Evolutionary conservation across 2,113 vertebrate genomes (phyloP).

Genomic region (Phyllopteryx taeniolatus): DNA sequence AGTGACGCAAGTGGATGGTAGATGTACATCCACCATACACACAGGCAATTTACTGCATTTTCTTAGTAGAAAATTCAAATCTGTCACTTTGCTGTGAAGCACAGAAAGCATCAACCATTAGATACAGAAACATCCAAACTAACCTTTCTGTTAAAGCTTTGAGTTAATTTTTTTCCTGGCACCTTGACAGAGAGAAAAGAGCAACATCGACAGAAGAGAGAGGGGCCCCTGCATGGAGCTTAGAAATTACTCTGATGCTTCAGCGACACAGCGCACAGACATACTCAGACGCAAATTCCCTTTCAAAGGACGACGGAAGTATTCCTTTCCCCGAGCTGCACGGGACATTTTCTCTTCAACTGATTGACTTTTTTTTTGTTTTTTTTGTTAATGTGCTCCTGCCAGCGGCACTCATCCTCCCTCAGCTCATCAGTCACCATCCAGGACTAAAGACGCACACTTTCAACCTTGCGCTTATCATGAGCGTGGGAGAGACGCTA

Average conservation of each 20-base stretch:
- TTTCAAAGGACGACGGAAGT: not conserved
- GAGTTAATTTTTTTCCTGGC: conserved; percentile 20
- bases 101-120: conserved; percentile 21
- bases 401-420: conserved; percentile 1
- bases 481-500: not conserved
- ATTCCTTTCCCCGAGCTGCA: conserved; percentile 11
- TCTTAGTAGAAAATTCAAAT: conserved; percentile 17
- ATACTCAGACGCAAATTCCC: not conserved
- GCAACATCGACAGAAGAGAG: conserved; percentile 15
- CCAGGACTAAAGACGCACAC: not conserved
- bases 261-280: not conserved
- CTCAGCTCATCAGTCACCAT: conserved; percentile 1
- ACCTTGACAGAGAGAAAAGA: conserved; percentile 5
- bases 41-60: conserved; percentile 21
- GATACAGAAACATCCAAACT: conserved; percentile 11
- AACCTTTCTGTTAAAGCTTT: conserved; percentile 7
- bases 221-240: conserved; percentile 11
- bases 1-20: not conserved
- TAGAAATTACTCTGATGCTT: conserved; percentile 9
- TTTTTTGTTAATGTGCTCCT: not conserved
- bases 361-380: not conserved
- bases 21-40: not conserved
- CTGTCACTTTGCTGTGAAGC: not conserved
- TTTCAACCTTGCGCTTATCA: not conserved
- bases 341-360: not conserved